Evolutionary conservation across 2,113 vertebrate genomes (phyloP).

Genomic region (Herpetotheres cachinnans): DNA sequence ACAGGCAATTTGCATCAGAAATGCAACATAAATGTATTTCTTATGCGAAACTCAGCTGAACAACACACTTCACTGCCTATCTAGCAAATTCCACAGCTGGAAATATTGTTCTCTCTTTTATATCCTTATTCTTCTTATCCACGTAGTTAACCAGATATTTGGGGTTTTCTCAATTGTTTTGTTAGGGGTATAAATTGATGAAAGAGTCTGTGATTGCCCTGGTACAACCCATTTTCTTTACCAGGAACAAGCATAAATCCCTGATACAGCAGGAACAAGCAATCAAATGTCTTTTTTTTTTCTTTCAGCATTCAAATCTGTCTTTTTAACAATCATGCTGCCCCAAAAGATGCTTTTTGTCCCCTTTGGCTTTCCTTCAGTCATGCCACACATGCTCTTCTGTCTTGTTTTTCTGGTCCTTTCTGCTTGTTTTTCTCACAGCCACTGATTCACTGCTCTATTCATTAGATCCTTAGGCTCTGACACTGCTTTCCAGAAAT

Average conservation of each 20-base stretch:
- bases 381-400: neutral
- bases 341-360: neutral
- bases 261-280: neutral
- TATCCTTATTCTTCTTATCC: conserved; percentile 10
- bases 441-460: neutral
- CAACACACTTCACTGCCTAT: conserved; percentile 31
- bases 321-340: neutral
- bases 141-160: conserved; percentile 46
- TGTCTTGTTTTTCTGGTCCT: neutral
- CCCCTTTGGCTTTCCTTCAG: neutral
- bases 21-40: conserved; percentile 56
- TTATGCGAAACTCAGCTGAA: conserved; percentile 55
- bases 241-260: neutral
- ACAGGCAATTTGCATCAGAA: conserved; percentile 53
- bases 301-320: neutral
- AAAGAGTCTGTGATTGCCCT: neutral
- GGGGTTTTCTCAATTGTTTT: conserved; percentile 5
- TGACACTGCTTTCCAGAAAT: neutral
- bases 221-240: neutral
- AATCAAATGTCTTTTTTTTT: neutral
- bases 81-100: conserved; percentile 42
- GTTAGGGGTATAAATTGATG: neutral
- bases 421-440: neutral
- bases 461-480: neutral
- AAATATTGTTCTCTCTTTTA: conserved; percentile 36